phyloP scores from a whole-genome alignment of 2,113 vertebrate genomes.

The Xenopus laevis region DNA sequence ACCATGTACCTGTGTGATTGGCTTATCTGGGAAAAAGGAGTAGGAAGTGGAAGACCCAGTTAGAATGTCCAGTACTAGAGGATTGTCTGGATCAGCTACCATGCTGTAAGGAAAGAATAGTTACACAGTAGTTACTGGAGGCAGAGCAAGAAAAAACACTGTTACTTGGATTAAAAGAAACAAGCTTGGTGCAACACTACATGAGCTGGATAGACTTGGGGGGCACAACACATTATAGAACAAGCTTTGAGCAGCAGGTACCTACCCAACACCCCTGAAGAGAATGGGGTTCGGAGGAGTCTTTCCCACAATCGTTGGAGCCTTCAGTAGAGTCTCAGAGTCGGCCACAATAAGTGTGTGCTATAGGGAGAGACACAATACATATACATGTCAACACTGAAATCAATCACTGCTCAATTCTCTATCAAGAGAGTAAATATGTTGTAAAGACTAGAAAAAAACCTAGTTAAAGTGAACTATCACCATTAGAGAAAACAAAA shows the following conservation, averaged over 20 bases:
- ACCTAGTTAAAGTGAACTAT: no score
- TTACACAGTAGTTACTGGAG: no score
- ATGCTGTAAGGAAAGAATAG: constrained; percentile 62
- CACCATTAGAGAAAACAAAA: no score
- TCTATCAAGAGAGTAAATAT: no score
- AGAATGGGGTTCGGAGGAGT: constrained; percentile 80
- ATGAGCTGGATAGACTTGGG: no score
- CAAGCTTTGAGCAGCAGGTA: no score
- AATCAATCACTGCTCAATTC: background rate
- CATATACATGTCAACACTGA: background rate
- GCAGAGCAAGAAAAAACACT: no score
- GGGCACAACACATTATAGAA: no score
- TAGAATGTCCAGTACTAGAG: constrained; percentile 93
- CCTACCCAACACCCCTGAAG: constrained; percentile 95
- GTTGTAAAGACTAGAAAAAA: no score
- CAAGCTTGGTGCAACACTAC: no score
- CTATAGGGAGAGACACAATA: constrained; percentile 56
- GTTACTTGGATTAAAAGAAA: no score
- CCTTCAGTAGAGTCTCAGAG: constrained; percentile 89
- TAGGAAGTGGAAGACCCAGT: constrained; percentile 93
- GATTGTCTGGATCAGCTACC: constrained; percentile 96
- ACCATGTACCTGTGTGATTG: constrained; percentile 80
- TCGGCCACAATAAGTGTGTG: constrained; percentile 90
- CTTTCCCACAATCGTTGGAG: constrained; percentile 88
- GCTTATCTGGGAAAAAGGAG: constrained; percentile 94